Evolutionary conservation across 2,888 invertebrate species (phyloP), one percentile per base, ranked within the genome.

Genomic region (Pardosa pseudoannulata): DNA sequence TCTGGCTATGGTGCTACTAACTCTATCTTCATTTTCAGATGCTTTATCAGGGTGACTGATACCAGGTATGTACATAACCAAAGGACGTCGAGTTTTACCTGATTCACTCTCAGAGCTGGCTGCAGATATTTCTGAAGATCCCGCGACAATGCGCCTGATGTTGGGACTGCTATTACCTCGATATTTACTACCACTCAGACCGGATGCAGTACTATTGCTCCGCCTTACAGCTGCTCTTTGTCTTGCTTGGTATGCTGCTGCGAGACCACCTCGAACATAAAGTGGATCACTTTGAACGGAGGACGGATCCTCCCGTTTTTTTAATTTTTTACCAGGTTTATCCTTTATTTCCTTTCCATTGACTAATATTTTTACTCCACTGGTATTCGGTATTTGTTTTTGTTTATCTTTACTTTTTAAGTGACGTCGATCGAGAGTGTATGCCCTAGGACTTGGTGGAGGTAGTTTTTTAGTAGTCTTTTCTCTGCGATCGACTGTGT

Each of bases 41-140:
- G 86, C 70, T 31, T 83, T 79, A 50, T 87, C 83, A 5, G 75
- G 87, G 41, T 89, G 89, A 68, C 81, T 88, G 9, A 89, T 71
- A 0, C 89, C 88, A 19, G 89, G 89, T 28, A 89, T 89, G 65
- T 89, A 89, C 82, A 89, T 88, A n/a, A 89, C 89, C 41, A 89
- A 76, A 9, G 89, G 89, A 6, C 85, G 82, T 13, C 85, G 83
- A 32, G 67, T 79, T 9, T 83, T 75, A 1, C 79, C 56, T 3
- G 88, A 80, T 19, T 88, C 89, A 62, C 80, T 80, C 19, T 89
- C 89, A n/a, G 89, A 89, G 71, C 88, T 88, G 2, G 79, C 86
- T 5, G 78, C 88, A 3, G 88, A 86, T 13, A 87, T 46, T 39
- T 78, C 88, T 0, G 89, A 88, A 23, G 85, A 83, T n/a, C 76